Percentiles rank a stretch among this genome's conserved stretches.
Evolutionary conservation across 2,113 vertebrate genomes (phyloP).

Genomic region (Sceloporus tristichus): DNA sequence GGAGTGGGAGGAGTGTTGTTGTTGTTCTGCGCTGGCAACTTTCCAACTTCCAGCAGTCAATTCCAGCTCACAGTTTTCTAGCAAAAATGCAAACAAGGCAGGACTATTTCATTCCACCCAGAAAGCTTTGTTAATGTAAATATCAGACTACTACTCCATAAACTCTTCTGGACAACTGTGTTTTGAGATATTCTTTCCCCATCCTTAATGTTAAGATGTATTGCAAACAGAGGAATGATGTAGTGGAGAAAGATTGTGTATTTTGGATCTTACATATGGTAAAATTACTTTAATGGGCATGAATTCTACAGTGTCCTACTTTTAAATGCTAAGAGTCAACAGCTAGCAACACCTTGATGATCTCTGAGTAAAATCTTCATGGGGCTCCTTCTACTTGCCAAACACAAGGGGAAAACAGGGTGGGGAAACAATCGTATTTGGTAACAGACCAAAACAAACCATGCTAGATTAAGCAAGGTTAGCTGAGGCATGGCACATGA

Average conservation of each 20-base stretch:
- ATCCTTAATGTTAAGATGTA: neutral
- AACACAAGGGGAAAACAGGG: neutral
- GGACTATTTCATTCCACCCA: conserved; percentile 1
- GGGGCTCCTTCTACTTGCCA: neutral
- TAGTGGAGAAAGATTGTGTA: neutral
- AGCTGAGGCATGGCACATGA: neutral
- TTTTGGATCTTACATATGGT: neutral
- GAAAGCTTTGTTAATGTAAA: conserved; percentile 8
- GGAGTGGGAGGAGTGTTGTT: neutral
- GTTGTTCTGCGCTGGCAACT: neutral
- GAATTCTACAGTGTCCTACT: no score
- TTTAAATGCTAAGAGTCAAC: neutral
- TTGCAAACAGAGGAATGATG: neutral
- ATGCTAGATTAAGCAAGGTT: no score
- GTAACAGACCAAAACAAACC: neutral
- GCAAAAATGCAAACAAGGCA: neutral
- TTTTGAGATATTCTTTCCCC: neutral
- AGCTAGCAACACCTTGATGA: no score
- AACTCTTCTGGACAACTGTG: neutral
- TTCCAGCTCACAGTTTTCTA: conserved; percentile 4
- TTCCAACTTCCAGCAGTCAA: conserved; percentile 26
- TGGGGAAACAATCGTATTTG: neutral
- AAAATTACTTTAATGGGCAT: neutral
- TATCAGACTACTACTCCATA: neutral
- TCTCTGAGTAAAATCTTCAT: neutral